phyloP scores from a whole-genome alignment of 1,140 invertebrate genomes.

The Pseudomyrmex sp. region DNA sequence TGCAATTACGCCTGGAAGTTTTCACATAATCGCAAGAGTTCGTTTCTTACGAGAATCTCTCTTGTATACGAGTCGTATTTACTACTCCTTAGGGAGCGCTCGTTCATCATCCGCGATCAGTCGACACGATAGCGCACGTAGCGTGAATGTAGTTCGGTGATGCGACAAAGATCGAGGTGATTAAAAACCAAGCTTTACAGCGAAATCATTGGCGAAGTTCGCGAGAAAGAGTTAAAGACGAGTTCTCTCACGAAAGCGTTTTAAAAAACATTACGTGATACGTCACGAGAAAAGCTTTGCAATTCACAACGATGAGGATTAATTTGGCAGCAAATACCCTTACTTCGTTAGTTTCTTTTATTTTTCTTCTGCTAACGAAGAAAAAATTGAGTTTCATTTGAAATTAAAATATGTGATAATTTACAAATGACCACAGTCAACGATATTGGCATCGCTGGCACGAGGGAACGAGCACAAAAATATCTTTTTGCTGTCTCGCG shows the following conservation, averaged over 20 bases:
- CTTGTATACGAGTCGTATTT: not conserved
- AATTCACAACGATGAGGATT: not conserved
- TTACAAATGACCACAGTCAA: slow-evolving; percentile 2
- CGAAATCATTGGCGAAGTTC: not conserved
- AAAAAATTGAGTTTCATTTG: slow-evolving; percentile 5
- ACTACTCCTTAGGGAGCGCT: not conserved
- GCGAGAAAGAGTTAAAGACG: not conserved
- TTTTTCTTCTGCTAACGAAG: not conserved
- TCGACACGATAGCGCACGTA: not conserved
- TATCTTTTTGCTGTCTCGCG: not conserved
- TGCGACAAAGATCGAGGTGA: not conserved
- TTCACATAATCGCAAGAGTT: not conserved
- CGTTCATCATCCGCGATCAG: slow-evolving; percentile 10
- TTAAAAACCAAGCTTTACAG: not conserved
- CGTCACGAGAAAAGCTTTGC: too few species aligned
- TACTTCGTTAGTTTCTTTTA: not conserved
- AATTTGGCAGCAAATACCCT: not conserved
- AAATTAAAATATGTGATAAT: not conserved
- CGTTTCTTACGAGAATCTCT: not conserved
- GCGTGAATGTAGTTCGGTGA: slow-evolving; percentile 1
- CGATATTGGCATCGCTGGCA: not conserved
- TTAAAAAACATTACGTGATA: not conserved
- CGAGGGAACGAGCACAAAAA: not conserved
- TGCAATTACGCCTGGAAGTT: too few species aligned
- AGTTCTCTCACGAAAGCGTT: too few species aligned